phyloP scores from a whole-genome alignment of 2,797 vertebrate species.

The Neostethus bicornis region DNA sequence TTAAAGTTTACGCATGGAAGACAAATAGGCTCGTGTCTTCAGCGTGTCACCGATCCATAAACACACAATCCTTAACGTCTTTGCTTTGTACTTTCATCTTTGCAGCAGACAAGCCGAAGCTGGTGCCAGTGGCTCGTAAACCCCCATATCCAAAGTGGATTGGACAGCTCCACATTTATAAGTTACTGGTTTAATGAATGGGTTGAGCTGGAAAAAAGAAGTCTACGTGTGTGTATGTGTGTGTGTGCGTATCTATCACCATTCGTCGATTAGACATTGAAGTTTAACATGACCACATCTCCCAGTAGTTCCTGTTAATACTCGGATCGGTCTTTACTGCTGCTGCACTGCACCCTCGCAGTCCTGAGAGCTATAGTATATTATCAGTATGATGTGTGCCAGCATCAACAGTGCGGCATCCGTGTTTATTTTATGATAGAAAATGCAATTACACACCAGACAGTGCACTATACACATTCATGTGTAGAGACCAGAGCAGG shows the following conservation, averaged over 20 bases:
- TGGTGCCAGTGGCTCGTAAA: conserved; percentile 70
- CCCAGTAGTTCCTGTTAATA: conserved; percentile 40
- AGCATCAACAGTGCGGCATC: conserved; percentile 48
- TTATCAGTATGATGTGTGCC: conserved; percentile 39
- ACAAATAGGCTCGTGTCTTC: conserved; percentile 41
- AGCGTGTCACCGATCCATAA: conserved; percentile 54
- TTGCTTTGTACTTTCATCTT: conserved; percentile 41
- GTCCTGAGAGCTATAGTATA: conserved; percentile 18
- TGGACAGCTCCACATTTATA: conserved; percentile 47
- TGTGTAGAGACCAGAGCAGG: conserved; percentile 52
- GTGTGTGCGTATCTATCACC: conserved; percentile 36
- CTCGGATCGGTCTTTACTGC: conserved; percentile 35
- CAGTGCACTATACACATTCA: conserved; percentile 50
- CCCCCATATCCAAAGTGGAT: conserved; percentile 37
- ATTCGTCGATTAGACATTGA: conserved; percentile 47
- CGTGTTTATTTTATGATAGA: conserved; percentile 49
- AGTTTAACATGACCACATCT: conserved; percentile 40
- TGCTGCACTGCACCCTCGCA: conserved; percentile 43
- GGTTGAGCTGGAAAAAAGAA: conserved; percentile 39
- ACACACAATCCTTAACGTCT: conserved; percentile 48
- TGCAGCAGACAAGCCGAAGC: conserved; percentile 62
- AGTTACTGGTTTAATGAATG: conserved; percentile 36
- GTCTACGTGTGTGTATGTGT: conserved; percentile 27
- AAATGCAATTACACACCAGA: conserved; percentile 55
- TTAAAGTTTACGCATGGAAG: conserved; percentile 49